These are phyloP conservation scores for Trogon surrucura DNA, from an alignment of 2,113 vertebrate species.

Conservation along the genomic window DNA sequence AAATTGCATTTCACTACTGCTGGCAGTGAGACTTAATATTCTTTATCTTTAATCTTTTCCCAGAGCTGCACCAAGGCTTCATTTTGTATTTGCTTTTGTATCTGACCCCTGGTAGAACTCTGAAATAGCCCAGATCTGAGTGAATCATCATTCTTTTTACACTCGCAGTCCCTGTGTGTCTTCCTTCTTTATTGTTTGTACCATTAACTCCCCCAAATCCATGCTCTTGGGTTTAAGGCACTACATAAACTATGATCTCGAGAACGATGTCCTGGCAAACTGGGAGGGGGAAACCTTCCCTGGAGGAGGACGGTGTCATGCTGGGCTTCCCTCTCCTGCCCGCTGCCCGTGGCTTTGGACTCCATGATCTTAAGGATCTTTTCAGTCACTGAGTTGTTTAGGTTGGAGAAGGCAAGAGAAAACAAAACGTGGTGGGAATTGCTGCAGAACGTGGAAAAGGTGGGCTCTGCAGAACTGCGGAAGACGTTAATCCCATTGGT, in stretches of 20 bases:
- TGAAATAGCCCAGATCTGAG: not conserved
- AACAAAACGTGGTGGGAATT: not conserved
- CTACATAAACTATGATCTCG: fast-evolving
- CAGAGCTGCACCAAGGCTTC: not conserved
- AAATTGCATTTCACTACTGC: not conserved
- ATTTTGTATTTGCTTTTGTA: not conserved
- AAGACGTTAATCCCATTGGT: not conserved
- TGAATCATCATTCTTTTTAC: not conserved
- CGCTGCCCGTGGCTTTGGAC: not conserved
- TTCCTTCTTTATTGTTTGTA: not conserved
- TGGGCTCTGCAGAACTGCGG: not conserved
- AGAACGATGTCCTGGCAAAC: not conserved
- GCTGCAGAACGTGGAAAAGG: not conserved
- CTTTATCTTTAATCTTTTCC: not conserved
- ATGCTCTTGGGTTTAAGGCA: not conserved
- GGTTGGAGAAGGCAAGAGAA: not conserved
- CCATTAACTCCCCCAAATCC: not conserved
- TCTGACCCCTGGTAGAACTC: not conserved
- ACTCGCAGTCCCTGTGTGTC: not conserved
- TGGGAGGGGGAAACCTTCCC: not conserved
- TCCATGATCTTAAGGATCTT: no score
- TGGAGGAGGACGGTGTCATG: not conserved
- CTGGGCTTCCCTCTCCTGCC: not conserved
- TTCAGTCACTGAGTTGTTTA: no score
- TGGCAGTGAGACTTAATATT: not conserved